Base-by-base conservation (phyloP, 2,888 invertebrate genomes). In the Bibio marci region DNA sequence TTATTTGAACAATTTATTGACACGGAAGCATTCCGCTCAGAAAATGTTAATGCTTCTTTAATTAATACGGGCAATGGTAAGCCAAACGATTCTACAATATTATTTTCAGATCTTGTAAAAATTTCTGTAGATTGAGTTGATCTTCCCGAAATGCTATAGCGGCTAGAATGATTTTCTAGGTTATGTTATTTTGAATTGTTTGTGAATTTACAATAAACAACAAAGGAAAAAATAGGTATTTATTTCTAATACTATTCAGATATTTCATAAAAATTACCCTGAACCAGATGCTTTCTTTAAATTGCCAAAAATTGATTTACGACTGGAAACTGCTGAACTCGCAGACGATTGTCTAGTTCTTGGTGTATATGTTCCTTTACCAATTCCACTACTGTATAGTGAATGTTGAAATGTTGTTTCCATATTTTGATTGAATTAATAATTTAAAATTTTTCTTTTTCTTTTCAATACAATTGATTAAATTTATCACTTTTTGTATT, bases 1-100 rank as follows among this genome's bases (percentile, higher is more conserved):
- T 63, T 64, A 41, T 61, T 60, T 2, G 65, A 63, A 44, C 69
- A 65, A 36, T 64, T 61, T 6, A 68, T 66, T 1, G 69, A 65
- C 2, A 69, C 62, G 7, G 55, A 48, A 8, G 57, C 55, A 41
- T 62, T 62, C 38, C 73, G 64, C 40, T 80, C 80, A 50, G 80
- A 73, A 61, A 83, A 82, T 33, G 85, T 82, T 18, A 91, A 63
- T 1, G 85, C 83, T 63, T 91, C 91, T 17, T 86, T 88, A 3
- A 92, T 83, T 41, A 83, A 69, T 2, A 91, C 88, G 25, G 91
- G 91, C 33, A 90, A 58, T 2, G 86, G 73, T 22, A 76, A 67
- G 1, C 90, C 90, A 64, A 76, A 88, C 39, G 73, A 76, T 57
- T 90, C 86, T 1, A 87, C 71, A 13, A 73, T 67, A 53, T 80